Conservation (phyloP, 2,113 vertebrate species). For the Echinops telfairi region DNA sequence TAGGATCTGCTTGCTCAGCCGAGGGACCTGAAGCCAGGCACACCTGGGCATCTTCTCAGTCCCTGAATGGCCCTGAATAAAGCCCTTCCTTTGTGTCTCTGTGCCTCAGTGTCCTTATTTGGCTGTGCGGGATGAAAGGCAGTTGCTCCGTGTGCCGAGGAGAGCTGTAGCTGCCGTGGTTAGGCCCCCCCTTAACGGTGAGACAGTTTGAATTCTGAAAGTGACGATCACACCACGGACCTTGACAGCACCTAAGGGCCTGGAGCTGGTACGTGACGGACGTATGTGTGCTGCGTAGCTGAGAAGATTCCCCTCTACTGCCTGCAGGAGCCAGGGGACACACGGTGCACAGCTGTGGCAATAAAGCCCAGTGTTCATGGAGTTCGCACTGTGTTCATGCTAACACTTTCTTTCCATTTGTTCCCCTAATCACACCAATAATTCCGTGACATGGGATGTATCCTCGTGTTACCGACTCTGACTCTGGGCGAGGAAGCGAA, state of each 20-base stretch:
- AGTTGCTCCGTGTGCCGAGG: background rate
- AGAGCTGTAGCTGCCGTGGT: background rate
- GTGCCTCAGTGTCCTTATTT: background rate
- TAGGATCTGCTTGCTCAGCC: background rate
- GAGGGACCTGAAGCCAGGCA: background rate
- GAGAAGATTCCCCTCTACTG: background rate
- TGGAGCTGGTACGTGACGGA: background rate
- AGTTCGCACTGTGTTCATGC: background rate
- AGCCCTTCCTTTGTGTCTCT: background rate
- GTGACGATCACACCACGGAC: background rate
- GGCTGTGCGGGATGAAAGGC: background rate
- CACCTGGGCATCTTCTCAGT: too few relatives aligned
- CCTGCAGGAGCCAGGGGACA: background rate
- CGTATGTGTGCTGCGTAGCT: background rate
- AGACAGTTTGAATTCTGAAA: conserved; percentile 30
- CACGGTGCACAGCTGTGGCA: background rate
- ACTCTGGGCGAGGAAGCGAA: background rate
- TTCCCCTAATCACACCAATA: conserved; percentile 7
- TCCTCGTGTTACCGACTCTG: conserved; percentile 1
- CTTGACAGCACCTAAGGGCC: background rate
- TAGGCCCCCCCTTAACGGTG: background rate
- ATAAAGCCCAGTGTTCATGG: background rate
- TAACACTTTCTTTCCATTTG: conserved; percentile 1
- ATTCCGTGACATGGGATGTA: background rate
- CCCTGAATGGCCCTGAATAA: too few relatives aligned